Evolutionary conservation across 2,888 invertebrate genomes (phyloP).

Genomic region (Caenorhabditis sp.): DNA sequence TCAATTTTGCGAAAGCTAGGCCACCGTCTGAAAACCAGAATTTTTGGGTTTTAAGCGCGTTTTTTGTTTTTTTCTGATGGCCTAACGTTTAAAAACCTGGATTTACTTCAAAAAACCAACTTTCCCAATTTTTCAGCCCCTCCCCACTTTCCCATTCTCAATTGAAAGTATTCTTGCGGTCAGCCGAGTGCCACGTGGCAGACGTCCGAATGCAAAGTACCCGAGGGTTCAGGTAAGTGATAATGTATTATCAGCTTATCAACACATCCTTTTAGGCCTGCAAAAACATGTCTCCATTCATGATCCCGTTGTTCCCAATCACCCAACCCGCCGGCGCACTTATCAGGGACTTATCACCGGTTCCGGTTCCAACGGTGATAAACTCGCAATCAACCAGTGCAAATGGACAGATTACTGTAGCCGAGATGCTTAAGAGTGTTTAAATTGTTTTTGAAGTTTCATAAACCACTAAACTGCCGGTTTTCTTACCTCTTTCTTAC

Average conservation of each 20-base stretch:
- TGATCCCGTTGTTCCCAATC: conserved; percentile 84
- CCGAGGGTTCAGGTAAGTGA: conserved; percentile 83
- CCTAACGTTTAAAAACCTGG: no score
- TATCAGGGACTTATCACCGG: conserved; percentile 64
- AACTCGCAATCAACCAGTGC: neutral
- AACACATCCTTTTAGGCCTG: conserved; percentile 83
- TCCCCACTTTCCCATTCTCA: conserved; percentile 82
- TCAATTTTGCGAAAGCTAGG: neutral
- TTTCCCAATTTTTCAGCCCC: conserved; percentile 52
- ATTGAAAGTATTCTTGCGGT: conserved; percentile 85
- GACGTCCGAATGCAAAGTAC: conserved; percentile 85
- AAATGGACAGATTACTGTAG: conserved; percentile 27
- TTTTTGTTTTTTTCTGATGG: no score
- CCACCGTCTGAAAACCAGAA: neutral
- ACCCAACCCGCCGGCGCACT: conserved; percentile 85
- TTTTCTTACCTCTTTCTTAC: no score
- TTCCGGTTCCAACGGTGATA: neutral
- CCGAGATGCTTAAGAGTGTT: conserved; percentile 36
- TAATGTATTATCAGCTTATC: no score
- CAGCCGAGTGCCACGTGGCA: conserved; percentile 84
- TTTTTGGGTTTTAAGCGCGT: no score
- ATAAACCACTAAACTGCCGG: no score
- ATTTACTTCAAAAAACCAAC: no score
- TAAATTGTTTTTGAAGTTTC: neutral
- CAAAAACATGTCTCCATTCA: conserved; percentile 84